phyloP scores from a whole-genome alignment of 2,113 vertebrate genomes.

The Chaetorhynchus papuensis region DNA sequence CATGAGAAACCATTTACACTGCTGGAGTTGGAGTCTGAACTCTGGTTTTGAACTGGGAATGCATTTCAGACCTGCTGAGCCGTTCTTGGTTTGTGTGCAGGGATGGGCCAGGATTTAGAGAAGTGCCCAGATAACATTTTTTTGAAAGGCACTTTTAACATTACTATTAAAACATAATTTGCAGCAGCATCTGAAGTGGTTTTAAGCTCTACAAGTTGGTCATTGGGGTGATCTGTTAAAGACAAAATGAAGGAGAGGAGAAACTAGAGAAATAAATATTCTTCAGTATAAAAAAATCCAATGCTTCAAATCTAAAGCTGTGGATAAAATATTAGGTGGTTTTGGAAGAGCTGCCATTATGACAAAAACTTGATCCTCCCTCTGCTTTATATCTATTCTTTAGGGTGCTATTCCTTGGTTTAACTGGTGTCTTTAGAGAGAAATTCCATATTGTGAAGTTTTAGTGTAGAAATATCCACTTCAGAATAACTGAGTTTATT shows the following conservation, averaged over 20 bases:
- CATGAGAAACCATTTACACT: not conserved
- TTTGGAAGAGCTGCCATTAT: not conserved
- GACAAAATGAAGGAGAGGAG: not conserved
- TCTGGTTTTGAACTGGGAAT: not conserved
- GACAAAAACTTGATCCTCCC: not conserved
- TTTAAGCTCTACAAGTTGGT: not conserved
- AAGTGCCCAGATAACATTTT: not conserved
- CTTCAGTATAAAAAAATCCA: not conserved
- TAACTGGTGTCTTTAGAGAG: not conserved
- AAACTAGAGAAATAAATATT: not conserved
- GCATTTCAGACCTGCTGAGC: not conserved
- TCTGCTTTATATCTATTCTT: not conserved
- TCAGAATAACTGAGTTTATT: not conserved
- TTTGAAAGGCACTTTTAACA: not conserved
- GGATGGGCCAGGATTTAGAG: not conserved
- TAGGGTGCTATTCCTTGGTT: not conserved
- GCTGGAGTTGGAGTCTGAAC: not conserved
- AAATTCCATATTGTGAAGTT: not conserved
- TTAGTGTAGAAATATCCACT: not conserved
- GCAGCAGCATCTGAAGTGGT: conserved; percentile 41
- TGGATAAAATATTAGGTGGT: not conserved
- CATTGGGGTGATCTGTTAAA: not conserved
- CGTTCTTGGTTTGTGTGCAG: not conserved
- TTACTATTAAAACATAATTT: conserved; percentile 35
- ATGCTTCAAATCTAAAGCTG: not conserved